Percentiles rank a stretch among this genome's conserved stretches.
Evolutionary conservation across 2,797 vertebrate genomes (phyloP).

Genomic region (Apogon talboti): DNA sequence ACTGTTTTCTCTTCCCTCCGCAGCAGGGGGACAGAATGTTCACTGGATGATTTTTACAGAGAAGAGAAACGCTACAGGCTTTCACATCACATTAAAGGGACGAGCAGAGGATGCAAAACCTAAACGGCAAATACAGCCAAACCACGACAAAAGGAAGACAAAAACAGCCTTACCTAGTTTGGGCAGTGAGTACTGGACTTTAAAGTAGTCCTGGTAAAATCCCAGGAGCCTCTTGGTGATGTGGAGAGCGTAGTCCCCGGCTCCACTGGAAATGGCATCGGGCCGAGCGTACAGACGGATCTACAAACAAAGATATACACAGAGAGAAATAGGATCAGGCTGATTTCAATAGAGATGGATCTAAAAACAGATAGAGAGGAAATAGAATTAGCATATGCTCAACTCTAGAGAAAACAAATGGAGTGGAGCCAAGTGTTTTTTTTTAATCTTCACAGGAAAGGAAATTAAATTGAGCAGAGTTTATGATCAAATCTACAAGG

Average conservation of each 20-base stretch:
- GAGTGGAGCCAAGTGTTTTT: conserved; percentile 1
- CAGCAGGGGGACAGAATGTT: background rate
- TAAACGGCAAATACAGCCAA: background rate
- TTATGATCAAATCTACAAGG: conserved; percentile 22
- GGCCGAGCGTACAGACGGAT: conserved; percentile 92
- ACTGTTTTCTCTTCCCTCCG: conserved; percentile 20
- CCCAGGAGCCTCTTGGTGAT: conserved; percentile 93
- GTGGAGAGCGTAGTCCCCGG: conserved; percentile 92
- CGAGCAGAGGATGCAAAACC: background rate
- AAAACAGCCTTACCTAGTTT: conserved; percentile 85
- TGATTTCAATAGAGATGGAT: conserved; percentile 24
- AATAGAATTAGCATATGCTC: conserved; percentile 21
- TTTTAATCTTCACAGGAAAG: conserved; percentile 9
- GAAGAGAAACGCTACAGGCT: background rate
- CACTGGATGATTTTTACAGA: background rate
- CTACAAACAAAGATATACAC: conserved; percentile 61
- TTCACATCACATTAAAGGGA: background rate
- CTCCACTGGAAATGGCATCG: conserved; percentile 91
- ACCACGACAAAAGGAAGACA: background rate
- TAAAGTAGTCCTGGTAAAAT: conserved; percentile 95
- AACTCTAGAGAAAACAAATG: conserved; percentile 17
- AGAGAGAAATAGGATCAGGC: conserved; percentile 21
- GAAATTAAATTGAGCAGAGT: conserved; percentile 42
- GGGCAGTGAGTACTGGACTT: conserved; percentile 93
- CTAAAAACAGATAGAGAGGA: conserved; percentile 24